Evolutionary conservation across 1,140 invertebrate genomes (phyloP), one percentile per base, ranked within the genome.

Genomic region (Pseudobourletiella spinata): DNA sequence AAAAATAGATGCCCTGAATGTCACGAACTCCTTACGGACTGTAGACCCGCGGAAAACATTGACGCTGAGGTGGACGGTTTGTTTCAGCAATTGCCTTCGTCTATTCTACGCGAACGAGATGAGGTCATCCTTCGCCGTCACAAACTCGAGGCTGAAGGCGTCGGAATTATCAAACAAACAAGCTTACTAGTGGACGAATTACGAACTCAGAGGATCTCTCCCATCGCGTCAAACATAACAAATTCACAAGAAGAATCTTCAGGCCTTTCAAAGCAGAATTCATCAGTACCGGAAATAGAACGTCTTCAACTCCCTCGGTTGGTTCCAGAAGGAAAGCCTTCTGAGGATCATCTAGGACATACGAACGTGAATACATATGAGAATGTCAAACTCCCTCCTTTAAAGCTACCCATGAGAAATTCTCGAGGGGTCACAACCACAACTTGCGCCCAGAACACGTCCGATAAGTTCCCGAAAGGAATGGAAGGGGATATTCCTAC

Each of bases 401-500:
- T 26, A 3, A 51, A 26, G 16, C 18, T 26, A 4, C 8, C 2
- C 4, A 3, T 11, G 11, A 22, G 48, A 25, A 22, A 51, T 8
- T 24, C 24, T 26, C 3, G 48, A 35, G 52, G 52, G 14, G 25
- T 55, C 11, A 32, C 22, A 3, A 51, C 48, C 14, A 14, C 44
- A 14, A 4, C 44, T 6, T 22, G 8, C 14, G 4, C 4, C 2
- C 48, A 24, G 4, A 51, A n/a, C 16, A 8, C 24, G 24, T 22
- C 25, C 11, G 48, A 51, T 26, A 25, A 14, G 4, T 32, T 22
- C 4, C 50, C 50, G 30, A 35, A 18, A 39, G 52, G 52, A 8
- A 55, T 55, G 52, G 52, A 55, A 35, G 52, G 52, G 3, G 52
- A 55, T 18, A 24, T 55, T 55, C 32, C 20, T n/a, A 6, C n/a